Evolutionary conservation across 2,797 vertebrate species (phyloP), one percentile per base, ranked within the genome.

Genomic region (Sebastolobus altivelis): DNA sequence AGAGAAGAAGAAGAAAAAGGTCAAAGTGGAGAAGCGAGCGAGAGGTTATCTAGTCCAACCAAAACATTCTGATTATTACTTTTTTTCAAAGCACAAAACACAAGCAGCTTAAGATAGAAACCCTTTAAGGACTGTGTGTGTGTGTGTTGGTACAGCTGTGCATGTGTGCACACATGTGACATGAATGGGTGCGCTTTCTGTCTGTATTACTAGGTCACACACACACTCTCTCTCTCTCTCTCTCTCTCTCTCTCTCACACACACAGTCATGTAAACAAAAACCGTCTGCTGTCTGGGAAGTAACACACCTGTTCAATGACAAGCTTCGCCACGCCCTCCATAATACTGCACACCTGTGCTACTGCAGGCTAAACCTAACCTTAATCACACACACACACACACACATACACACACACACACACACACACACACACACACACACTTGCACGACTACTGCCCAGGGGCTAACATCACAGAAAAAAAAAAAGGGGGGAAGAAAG

Each of bases 261-360:
- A 87, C 87, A 88, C 72, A 65, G 58, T 65, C 87, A 77, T 93
- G 89, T 93, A 92, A 93, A 93, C 93, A 93, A 91, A 90, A 92
- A 90, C 82, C 84, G 82, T 90, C 89, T 89, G 89, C 90, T 89
- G 89, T 92, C 92, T 93, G 90, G 88, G 90, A 94, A 92, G 88
- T 89, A 83, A 90, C 92, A 94, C 94, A 95, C 93, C 93, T 95
- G 94, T 92, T 92, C 86, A 91, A 87, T 92, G 89, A 94, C 92
- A 93, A 91, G 88, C 86, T 75, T 67, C 27, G 87, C 94, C 94
- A 92, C 93, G 80, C 94, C 94, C 92, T 94, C 92, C 71, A 89
- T 89, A 93, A 92, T 91, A 80, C 90, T 85, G 90, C 93, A 93
- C 93, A 95, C 93, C 93, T 95, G 91, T 89, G 86, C 79, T 82